These are phyloP conservation scores for Sclerurus mexicanus DNA, from an alignment of 2,113 vertebrate genomes.

Conservation along the genomic window DNA sequence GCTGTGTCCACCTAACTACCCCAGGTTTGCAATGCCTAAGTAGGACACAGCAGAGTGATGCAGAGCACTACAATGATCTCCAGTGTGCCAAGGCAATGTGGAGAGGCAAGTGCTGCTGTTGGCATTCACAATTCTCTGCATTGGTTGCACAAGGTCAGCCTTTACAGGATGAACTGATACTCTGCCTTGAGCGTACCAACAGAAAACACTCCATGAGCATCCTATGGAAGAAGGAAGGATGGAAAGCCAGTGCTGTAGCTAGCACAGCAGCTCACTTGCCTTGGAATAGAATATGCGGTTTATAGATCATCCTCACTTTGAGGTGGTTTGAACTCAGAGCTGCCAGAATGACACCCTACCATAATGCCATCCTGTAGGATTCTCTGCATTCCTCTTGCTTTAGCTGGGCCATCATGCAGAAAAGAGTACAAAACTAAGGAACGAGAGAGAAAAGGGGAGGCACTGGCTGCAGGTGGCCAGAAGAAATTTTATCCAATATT, in stretches of 20 bases:
- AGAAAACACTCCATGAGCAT: not conserved
- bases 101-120: not conserved
- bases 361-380: not conserved
- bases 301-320: not conserved
- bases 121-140: not conserved
- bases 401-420: not conserved
- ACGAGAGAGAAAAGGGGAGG: not conserved
- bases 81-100: not conserved
- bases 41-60: not conserved
- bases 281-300: not conserved
- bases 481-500: not conserved
- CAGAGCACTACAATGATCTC: not conserved
- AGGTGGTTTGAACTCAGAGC: not conserved
- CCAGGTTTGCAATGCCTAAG: not conserved
- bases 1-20: not conserved
- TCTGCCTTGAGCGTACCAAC: not conserved
- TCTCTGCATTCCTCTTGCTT: not conserved
- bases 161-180: not conserved
- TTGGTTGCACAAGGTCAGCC: rapidly evolving
- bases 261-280: not conserved
- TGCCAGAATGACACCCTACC: not conserved
- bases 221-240: not conserved
- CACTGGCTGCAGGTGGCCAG: not conserved
- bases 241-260: not conserved
- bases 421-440: not conserved